Base-by-base conservation (phyloP, 2,113 vertebrate genomes). In the Psophia crepitans region DNA sequence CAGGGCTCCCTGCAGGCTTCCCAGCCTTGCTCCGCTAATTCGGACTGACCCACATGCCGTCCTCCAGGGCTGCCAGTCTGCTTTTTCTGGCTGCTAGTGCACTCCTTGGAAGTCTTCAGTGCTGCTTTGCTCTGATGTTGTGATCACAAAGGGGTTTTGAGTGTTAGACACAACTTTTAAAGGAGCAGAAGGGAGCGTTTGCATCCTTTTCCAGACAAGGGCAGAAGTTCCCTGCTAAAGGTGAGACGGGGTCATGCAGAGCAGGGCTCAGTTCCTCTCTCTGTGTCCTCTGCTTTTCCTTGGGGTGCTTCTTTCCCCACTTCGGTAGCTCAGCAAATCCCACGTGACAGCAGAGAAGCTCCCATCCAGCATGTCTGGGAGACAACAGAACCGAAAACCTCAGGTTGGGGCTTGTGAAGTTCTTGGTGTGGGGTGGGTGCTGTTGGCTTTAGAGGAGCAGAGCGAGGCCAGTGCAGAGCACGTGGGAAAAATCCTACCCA, bases 401-500 rank as follows among this genome's bases (percentile, higher is more conserved):
- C 39, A 32, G 11, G 14, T 0, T 74, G 61, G 54, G 17, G 23
- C 20, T 83, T 89, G 27, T 15, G 23, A 77, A 77, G 51, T 33
- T 70, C 71, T 84, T 37, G 6, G 10, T 15, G 44, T 44, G 30
- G 35, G 8, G 3, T 73, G 46, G 49, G 73, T 14, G 3, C 64
- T 84, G 21, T 61, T 94, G 92, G 68, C 58, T 95, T 90, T 44
- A 53, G 65, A 88, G 48, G 14, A 94, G 66, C 82, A 87, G 49
- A 0, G 0, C 3, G 7, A 90, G 58, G 41, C 39, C 92, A 77
- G 32, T 56, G 44, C 48, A 44, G 63, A 83, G 63, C 75, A 87
- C 2, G 0, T 57, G 80, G 89, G 58, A 84, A 93, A 76, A 80
- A 73, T 57, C 76, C 57, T 90, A 46, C 39, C 44, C 37, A 28